phyloP scores from a whole-genome alignment of 1,140 invertebrate genomes.

The Macrosteles quadrilineatus region DNA sequence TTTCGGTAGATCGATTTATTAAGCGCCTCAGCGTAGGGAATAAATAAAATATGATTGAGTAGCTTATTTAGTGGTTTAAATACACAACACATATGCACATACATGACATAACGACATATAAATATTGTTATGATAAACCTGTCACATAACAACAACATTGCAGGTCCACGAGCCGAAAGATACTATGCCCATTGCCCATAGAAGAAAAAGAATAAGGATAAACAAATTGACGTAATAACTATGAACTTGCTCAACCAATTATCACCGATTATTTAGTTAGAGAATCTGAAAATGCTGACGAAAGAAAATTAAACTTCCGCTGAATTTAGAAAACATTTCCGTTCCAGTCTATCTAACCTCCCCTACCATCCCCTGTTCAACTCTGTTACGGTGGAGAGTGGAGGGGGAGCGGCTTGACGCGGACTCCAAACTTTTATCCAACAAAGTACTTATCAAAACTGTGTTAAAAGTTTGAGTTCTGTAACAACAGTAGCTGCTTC shows the following conservation, averaged over 20 bases:
- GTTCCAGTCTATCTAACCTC: conserved; percentile 16
- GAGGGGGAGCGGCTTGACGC: not conserved
- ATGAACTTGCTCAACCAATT: not conserved
- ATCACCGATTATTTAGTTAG: conserved; percentile 8
- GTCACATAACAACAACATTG: too few relatives aligned
- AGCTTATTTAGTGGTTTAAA: too few relatives aligned
- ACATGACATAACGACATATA: too few relatives aligned
- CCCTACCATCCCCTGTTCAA: too few relatives aligned
- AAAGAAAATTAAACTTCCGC: conserved; percentile 7
- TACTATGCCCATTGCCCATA: too few relatives aligned
- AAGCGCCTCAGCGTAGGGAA: too few relatives aligned
- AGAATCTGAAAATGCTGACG: conserved; percentile 3
- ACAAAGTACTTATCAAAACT: conserved; percentile 17
- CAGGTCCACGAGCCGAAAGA: too few relatives aligned
- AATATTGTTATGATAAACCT: too few relatives aligned
- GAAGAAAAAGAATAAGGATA: not conserved
- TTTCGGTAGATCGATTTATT: too few relatives aligned
- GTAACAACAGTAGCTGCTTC: conserved; percentile 11
- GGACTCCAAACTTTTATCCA: conserved; percentile 23
- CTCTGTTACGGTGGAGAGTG: too few relatives aligned
- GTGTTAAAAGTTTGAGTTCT: conserved; percentile 4
- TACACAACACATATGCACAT: too few relatives aligned
- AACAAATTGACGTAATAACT: conserved; percentile 3
- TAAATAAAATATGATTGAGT: too few relatives aligned
- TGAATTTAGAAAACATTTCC: conserved; percentile 16